Conservation (phyloP, 1,140 invertebrate genomes). For the Brachionus rubens region DNA sequence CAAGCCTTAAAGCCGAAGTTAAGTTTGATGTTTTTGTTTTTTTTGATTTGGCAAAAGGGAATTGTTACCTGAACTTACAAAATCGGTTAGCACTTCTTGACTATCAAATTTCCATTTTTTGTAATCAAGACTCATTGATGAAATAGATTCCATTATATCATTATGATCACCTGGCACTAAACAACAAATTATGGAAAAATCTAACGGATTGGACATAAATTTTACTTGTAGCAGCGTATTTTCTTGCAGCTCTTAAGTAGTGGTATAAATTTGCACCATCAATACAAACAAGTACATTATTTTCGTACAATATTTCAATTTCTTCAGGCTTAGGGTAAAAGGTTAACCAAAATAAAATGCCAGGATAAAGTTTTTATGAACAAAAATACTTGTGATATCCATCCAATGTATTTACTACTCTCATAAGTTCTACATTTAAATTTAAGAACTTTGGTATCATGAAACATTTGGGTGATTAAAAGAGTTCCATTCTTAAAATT, state of each 20-base stretch:
- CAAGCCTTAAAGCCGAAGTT: slow-evolving; percentile 62
- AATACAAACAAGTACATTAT: slow-evolving; percentile 71
- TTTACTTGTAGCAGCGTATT: slow-evolving; percentile 69
- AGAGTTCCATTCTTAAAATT: slow-evolving; percentile 69
- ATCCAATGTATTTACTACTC: slow-evolving; percentile 63
- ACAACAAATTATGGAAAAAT: background rate
- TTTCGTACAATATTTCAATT: slow-evolving; percentile 74
- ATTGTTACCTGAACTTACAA: slow-evolving; percentile 67
- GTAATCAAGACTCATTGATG: slow-evolving; percentile 66
- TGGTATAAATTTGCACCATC: slow-evolving; percentile 79
- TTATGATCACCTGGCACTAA: slow-evolving; percentile 67
- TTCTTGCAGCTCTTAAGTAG: slow-evolving; percentile 73
- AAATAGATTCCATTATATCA: slow-evolving; percentile 66
- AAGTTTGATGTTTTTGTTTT: background rate
- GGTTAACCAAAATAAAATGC: slow-evolving; percentile 19
- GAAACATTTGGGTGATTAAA: slow-evolving; percentile 77
- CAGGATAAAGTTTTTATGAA: slow-evolving; percentile 37
- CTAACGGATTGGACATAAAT: background rate
- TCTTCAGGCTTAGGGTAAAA: slow-evolving; percentile 78
- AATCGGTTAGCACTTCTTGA: slow-evolving; percentile 73
- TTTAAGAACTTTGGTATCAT: slow-evolving; percentile 73
- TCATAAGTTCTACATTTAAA: slow-evolving; percentile 78
- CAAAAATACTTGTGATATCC: slow-evolving; percentile 60
- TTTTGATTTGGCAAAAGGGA: slow-evolving; percentile 48
- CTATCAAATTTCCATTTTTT: slow-evolving; percentile 81